phyloP scores from a whole-genome alignment of 2,888 invertebrate genomes.

The Laothoe populi region DNA sequence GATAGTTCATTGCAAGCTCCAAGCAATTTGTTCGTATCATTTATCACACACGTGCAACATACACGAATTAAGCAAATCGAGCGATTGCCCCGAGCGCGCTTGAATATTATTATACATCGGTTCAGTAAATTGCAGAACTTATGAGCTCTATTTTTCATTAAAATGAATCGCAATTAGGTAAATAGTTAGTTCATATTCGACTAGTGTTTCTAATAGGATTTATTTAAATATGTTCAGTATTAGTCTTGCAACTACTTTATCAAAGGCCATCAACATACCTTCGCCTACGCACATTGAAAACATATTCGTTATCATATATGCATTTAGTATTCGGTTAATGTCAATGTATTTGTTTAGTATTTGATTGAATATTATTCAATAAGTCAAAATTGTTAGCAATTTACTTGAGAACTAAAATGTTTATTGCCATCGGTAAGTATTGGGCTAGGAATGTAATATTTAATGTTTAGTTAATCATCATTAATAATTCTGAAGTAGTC shows the following conservation, averaged over 20 bases:
- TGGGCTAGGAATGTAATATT: background rate
- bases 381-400: background rate
- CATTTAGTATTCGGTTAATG: conserved; percentile 4
- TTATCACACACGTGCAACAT: conserved; percentile 15
- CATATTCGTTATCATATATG: background rate
- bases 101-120: conserved; percentile 13
- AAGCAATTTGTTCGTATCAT: conserved; percentile 1
- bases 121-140: background rate
- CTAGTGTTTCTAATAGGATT: background rate
- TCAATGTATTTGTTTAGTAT: conserved; percentile 10
- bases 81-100: background rate
- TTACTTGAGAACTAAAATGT: too few species aligned
- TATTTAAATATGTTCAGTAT: conserved; percentile 5
- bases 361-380: background rate
- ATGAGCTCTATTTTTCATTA: background rate
- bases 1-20: background rate
- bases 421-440: background rate
- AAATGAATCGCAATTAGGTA: background rate
- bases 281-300: conserved; percentile 6
- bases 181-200: background rate
- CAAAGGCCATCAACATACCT: conserved; percentile 18
- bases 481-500: background rate
- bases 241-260: conserved; percentile 11
- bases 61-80: conserved; percentile 15
- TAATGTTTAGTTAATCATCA: background rate